Evolutionary conservation across 2,797 vertebrate species (phyloP).

Genomic region (Aldrovandia affinis): DNA sequence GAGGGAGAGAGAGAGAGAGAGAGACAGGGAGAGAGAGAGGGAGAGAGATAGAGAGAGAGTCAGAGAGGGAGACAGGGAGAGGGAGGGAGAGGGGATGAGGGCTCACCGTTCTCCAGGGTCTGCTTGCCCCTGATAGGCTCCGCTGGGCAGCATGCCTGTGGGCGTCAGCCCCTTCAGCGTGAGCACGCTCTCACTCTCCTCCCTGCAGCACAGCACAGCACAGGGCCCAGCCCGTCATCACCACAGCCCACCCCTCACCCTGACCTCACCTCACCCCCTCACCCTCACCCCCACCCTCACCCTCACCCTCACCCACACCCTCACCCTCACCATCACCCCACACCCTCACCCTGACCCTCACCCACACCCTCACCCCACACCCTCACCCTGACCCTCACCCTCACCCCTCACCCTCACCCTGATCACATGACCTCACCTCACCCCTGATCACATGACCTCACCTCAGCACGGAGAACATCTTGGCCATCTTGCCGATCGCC

Average conservation of each 20-base stretch:
- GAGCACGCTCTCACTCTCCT: slow-evolving; percentile 83
- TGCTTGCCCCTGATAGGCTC: slow-evolving; percentile 82
- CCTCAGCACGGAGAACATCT: slow-evolving; percentile 63
- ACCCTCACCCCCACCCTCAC: not conserved
- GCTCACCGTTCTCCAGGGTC: slow-evolving; percentile 81
- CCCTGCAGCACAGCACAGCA: slow-evolving; percentile 57
- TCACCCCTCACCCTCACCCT: too few relatives aligned
- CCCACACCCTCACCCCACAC: slow-evolving; percentile 35
- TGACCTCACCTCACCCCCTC: not conserved
- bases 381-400: too few relatives aligned
- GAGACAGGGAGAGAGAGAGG: slow-evolving; percentile 53
- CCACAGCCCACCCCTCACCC: too few relatives aligned
- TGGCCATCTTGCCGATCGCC: slow-evolving; percentile 84
- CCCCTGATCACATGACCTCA: too few relatives aligned
- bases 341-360: not conserved
- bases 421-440: too few relatives aligned
- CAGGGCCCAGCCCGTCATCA: not conserved
- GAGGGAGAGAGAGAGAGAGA: slow-evolving; percentile 34
- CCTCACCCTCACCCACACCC: not conserved
- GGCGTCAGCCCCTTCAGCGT: slow-evolving; percentile 82
- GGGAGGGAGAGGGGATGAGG: slow-evolving; percentile 32
- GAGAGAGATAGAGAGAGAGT: slow-evolving; percentile 53
- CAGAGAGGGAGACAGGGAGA: slow-evolving; percentile 51
- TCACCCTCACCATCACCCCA: too few relatives aligned
- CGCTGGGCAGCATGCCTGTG: slow-evolving; percentile 82